Conservation (phyloP, 2,888 invertebrate genomes). For the Meganola albula region DNA sequence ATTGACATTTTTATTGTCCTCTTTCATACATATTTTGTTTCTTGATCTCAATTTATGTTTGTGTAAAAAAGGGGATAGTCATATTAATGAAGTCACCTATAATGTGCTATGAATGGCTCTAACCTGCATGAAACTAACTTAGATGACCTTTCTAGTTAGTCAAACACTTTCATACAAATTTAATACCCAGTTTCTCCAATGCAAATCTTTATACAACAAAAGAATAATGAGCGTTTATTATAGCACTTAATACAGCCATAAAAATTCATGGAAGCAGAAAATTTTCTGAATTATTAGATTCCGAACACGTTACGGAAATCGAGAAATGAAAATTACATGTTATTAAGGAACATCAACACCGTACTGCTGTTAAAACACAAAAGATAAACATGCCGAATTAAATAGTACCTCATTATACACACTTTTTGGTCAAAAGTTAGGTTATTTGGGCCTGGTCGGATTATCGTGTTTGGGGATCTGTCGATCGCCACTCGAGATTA, state of each 20-base stretch:
- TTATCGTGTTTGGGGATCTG: constrained; percentile 55
- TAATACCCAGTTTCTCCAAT: too few species aligned
- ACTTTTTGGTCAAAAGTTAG: constrained; percentile 65
- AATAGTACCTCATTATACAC: constrained; percentile 68
- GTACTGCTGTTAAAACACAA: constrained; percentile 67
- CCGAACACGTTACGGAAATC: constrained; percentile 67
- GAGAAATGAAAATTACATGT: constrained; percentile 69
- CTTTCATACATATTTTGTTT: too few species aligned
- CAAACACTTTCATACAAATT: too few species aligned
- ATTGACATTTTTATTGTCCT: too few species aligned
- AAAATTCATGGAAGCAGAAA: constrained; percentile 60
- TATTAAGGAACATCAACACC: constrained; percentile 74
- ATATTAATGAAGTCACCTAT: too few species aligned
- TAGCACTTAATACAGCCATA: constrained; percentile 43
- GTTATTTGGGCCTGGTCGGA: constrained; percentile 55
- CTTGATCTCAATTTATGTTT: too few species aligned
- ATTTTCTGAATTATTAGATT: constrained; percentile 58
- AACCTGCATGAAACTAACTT: too few species aligned
- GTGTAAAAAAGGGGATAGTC: too few species aligned
- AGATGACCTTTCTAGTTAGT: too few species aligned
- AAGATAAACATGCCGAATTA: constrained; percentile 74
- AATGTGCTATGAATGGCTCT: too few species aligned
- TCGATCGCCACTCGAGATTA: constrained; percentile 57
- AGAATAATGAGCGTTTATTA: constrained; percentile 38
- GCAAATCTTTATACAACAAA: too few species aligned